A percentile compares a stretch with the other conserved stretches of the same genome.
Evolutionary conservation across 2,888 invertebrate genomes (phyloP).

Genomic region (Melinopterus prodromus): DNA sequence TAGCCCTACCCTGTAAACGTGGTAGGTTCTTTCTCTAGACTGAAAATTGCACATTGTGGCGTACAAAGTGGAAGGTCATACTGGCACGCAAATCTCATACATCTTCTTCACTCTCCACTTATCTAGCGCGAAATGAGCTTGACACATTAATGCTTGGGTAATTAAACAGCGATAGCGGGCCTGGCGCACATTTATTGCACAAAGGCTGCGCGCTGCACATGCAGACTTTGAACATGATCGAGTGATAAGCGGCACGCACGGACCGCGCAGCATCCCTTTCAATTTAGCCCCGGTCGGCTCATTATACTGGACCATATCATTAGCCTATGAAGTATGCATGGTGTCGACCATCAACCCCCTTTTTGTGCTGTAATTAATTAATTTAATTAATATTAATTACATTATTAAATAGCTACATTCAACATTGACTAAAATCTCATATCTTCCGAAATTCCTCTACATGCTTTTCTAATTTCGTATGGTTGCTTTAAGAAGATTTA

Average conservation of each 20-base stretch:
- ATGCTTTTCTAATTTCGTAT: too few species aligned
- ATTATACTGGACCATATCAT: neutral
- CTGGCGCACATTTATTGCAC: constrained; percentile 17
- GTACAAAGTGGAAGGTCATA: neutral
- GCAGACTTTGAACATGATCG: constrained; percentile 21
- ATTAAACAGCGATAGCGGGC: constrained; percentile 26
- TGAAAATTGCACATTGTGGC: neutral
- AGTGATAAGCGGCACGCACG: constrained; percentile 28
- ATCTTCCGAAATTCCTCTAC: too few species aligned
- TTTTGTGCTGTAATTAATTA: too few species aligned
- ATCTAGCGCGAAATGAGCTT: constrained; percentile 25
- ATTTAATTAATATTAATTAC: too few species aligned
- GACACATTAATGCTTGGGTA: constrained; percentile 31
- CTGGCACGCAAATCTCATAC: constrained; percentile 14
- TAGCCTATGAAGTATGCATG: too few species aligned
- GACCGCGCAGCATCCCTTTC: neutral
- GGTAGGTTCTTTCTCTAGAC: neutral
- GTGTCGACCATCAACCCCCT: too few species aligned
- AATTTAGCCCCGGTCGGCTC: neutral
- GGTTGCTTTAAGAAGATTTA: too few species aligned
- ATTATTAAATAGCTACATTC: too few species aligned
- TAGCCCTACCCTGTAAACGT: neutral
- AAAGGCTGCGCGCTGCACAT: constrained; percentile 14
- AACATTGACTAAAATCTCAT: too few species aligned
- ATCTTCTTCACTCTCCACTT: constrained; percentile 29